Evolutionary conservation across 2,888 invertebrate species (phyloP).

Genomic region (Lathronympha strigana): DNA sequence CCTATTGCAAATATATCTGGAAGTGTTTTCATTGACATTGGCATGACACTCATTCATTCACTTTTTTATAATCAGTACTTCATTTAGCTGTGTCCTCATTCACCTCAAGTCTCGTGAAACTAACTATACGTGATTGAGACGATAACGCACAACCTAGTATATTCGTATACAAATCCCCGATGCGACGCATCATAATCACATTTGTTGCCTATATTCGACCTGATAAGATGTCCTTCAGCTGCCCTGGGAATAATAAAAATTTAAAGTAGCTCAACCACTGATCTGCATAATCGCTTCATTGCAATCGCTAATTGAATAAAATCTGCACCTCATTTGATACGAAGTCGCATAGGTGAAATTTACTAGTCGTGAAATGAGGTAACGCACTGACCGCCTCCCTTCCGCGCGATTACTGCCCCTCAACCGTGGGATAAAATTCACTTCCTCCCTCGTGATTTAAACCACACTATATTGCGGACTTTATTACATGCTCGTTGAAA

Average conservation of each 20-base stretch:
- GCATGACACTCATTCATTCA: no score
- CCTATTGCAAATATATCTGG: no score
- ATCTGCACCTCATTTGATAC: constrained; percentile 23
- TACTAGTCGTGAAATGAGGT: constrained; percentile 37
- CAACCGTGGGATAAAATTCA: constrained; percentile 47
- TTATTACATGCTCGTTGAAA: constrained; percentile 64
- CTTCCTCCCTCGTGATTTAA: constrained; percentile 59
- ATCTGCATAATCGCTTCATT: neutral
- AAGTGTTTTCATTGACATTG: no score
- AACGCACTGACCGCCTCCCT: constrained; percentile 51
- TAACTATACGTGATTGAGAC: no score
- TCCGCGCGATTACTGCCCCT: constrained; percentile 54
- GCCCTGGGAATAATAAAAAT: constrained; percentile 1
- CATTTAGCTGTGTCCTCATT: no score
- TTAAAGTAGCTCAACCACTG: neutral
- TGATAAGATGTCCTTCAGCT: no score
- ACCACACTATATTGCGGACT: constrained; percentile 64
- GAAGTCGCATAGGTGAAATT: constrained; percentile 39
- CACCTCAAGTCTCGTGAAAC: no score
- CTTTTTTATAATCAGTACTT: no score
- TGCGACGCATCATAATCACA: no score
- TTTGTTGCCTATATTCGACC: no score
- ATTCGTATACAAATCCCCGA: no score
- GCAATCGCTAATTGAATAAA: constrained; percentile 26
- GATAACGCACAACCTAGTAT: no score